Conservation (phyloP, 2,888 invertebrate species). For the Drosophila picticornis region DNA sequence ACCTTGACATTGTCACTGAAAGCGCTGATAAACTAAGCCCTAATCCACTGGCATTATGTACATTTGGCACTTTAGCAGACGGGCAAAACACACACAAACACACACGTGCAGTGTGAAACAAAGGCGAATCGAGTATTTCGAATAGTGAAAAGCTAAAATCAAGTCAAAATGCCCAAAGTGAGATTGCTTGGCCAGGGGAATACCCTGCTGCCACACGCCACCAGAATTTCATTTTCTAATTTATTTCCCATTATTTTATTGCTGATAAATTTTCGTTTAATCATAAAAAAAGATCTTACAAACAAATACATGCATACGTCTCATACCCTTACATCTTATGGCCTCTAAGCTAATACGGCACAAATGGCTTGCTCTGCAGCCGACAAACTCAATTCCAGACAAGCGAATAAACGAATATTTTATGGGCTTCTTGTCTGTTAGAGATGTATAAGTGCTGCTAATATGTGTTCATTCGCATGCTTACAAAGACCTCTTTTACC, state of each 20-base stretch:
- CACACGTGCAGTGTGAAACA: constrained; percentile 33
- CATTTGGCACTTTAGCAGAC: constrained; percentile 76
- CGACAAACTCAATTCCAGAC: background rate
- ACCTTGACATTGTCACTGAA: constrained; percentile 79
- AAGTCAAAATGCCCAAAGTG: background rate
- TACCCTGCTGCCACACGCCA: background rate
- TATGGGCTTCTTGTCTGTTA: background rate
- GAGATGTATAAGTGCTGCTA: background rate
- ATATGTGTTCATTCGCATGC: background rate
- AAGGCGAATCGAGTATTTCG: constrained; percentile 23
- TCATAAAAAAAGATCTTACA: background rate
- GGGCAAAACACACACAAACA: constrained; percentile 19
- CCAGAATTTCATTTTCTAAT: background rate
- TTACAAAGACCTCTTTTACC: background rate
- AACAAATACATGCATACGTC: background rate
- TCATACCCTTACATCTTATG: background rate
- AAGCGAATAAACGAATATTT: background rate
- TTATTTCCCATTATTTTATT: background rate
- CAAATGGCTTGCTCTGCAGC: background rate
- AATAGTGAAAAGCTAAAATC: constrained; percentile 1
- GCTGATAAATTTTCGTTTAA: background rate
- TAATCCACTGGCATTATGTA: constrained; percentile 79
- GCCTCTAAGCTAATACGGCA: background rate
- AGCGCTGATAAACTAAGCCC: constrained; percentile 78
- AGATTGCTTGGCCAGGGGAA: background rate